Conservation (phyloP, 2,888 invertebrate genomes). For the Pogonocherus hispidulus region DNA sequence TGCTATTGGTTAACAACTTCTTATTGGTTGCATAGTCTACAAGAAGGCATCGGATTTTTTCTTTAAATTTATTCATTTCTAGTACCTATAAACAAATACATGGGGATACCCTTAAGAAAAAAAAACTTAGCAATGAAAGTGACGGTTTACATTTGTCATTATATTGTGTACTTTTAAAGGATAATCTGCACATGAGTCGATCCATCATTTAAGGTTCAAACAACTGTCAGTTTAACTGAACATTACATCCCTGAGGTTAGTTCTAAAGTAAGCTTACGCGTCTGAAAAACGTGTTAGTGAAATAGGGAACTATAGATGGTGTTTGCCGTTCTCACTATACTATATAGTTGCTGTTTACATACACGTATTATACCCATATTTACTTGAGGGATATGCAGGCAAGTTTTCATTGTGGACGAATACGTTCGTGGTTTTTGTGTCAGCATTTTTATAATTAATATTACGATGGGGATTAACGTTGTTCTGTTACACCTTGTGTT, state of each 20-base stretch:
- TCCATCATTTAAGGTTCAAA: constrained; percentile 54
- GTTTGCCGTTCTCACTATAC: constrained; percentile 59
- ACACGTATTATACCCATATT: constrained; percentile 56
- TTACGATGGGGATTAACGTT: constrained; percentile 31
- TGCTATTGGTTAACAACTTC: too few relatives aligned
- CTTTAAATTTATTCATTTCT: too few relatives aligned
- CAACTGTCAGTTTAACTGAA: constrained; percentile 50
- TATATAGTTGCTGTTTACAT: constrained; percentile 54
- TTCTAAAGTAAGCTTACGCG: constrained; percentile 28
- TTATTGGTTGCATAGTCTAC: too few relatives aligned
- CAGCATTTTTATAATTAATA: constrained; percentile 49
- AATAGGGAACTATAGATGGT: constrained; percentile 43
- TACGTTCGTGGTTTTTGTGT: constrained; percentile 48
- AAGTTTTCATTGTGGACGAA: constrained; percentile 49
- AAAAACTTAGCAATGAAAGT: background rate
- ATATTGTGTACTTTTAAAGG: constrained; percentile 16
- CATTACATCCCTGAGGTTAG: constrained; percentile 41
- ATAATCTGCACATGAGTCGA: constrained; percentile 41
- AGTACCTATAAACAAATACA: background rate
- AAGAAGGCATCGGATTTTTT: too few relatives aligned
- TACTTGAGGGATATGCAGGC: constrained; percentile 54
- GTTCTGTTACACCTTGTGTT: constrained; percentile 16
- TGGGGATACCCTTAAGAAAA: background rate
- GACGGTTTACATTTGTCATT: background rate
- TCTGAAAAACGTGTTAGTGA: constrained; percentile 50